Conservation (phyloP, 2,113 vertebrate genomes). For the Eulemur rufifrons region DNA sequence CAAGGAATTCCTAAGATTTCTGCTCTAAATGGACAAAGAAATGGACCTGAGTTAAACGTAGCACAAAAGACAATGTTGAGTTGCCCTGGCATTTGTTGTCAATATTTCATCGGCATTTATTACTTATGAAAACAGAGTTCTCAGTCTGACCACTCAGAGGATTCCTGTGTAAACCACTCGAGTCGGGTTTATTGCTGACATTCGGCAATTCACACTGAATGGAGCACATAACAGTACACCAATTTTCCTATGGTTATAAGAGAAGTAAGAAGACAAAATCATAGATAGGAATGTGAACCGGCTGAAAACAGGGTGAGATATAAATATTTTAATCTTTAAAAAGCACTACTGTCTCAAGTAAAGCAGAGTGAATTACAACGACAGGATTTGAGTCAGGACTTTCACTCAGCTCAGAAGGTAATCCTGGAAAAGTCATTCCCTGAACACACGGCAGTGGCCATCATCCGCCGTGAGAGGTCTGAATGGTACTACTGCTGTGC, state of each 20-base stretch:
- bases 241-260: background rate
- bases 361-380: background rate
- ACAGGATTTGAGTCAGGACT: background rate
- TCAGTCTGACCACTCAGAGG: background rate
- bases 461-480: rapidly evolving
- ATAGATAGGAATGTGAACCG: background rate
- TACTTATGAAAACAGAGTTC: background rate
- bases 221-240: too few relatives aligned
- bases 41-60: background rate
- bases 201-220: too few relatives aligned
- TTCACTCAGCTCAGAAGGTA: too few relatives aligned
- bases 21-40: background rate
- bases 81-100: background rate
- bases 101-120: background rate
- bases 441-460: background rate
- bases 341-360: background rate
- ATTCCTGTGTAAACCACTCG: background rate
- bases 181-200: background rate
- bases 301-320: background rate
- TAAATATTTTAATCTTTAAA: background rate
- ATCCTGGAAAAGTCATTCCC: background rate
- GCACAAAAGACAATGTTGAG: background rate
- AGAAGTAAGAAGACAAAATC: background rate
- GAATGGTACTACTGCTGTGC: too few relatives aligned
- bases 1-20: background rate